Evolutionary conservation across 2,888 invertebrate genomes (phyloP).

Genomic region (Meghimatium bilineatum): DNA sequence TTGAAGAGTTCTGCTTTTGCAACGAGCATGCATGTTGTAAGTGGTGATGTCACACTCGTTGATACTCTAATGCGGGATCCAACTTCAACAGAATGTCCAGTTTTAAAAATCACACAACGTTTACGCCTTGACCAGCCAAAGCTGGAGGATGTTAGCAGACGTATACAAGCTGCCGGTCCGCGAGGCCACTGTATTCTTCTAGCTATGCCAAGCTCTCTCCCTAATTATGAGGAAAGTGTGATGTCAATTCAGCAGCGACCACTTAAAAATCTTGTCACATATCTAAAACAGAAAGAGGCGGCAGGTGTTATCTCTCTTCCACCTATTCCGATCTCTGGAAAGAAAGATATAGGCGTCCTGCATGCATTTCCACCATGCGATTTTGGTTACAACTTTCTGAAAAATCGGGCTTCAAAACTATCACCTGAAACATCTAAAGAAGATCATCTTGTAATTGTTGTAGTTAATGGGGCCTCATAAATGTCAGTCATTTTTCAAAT

Average conservation of each 20-base stretch:
- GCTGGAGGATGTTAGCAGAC: slow-evolving; percentile 94
- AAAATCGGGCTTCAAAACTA: slow-evolving; percentile 91
- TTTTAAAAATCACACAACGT: slow-evolving; percentile 95
- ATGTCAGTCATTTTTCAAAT: background rate
- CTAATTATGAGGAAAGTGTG: slow-evolving; percentile 83
- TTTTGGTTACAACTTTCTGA: slow-evolving; percentile 93
- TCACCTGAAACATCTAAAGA: slow-evolving; percentile 86
- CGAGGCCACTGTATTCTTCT: slow-evolving; percentile 95
- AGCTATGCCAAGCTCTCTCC: slow-evolving; percentile 88
- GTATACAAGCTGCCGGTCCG: slow-evolving; percentile 86
- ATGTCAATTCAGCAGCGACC: slow-evolving; percentile 80
- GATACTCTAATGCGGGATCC: slow-evolving; percentile 95
- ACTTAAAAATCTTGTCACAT: slow-evolving; percentile 94
- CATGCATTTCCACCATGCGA: slow-evolving; percentile 99
- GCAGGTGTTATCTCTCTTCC: slow-evolving; percentile 95
- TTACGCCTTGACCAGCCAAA: slow-evolving; percentile 93
- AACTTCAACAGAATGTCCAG: slow-evolving; percentile 86
- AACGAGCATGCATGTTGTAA: slow-evolving; percentile 94
- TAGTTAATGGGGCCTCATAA: slow-evolving; percentile 85
- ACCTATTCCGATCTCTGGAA: slow-evolving; percentile 79
- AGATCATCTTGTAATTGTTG: slow-evolving; percentile 92
- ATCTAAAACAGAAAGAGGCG: slow-evolving; percentile 98
- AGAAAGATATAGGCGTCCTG: slow-evolving; percentile 91
- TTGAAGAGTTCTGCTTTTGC: slow-evolving; percentile 97
- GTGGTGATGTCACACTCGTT: slow-evolving; percentile 94